Base-by-base conservation (phyloP, 1,140 invertebrate genomes). In the Megalopta genalis region DNA sequence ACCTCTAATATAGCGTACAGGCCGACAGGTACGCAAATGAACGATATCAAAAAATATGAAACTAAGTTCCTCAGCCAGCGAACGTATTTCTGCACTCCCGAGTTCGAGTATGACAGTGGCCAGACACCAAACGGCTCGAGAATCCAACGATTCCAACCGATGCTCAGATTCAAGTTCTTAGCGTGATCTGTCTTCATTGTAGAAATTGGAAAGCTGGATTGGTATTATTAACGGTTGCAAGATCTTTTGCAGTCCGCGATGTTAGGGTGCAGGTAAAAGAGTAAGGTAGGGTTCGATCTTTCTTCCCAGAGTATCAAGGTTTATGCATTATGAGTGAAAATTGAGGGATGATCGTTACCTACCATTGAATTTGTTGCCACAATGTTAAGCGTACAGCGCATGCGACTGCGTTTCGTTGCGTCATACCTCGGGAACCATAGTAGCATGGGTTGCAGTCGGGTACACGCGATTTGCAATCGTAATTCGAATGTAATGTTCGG, bases 51-150 rank as follows among this genome's bases (percentile, higher is more conserved):
- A 2, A 6, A 16, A 52, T 32, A 65, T 14, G 72, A 81, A 2
- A 74, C 4, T 0, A 39, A 10, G 21, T 25, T 32, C 0, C 16
- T 32, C 5, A 54, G 0, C 4, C 18, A 32, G 2, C 21, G 27
- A 2, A 68, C 0, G 16, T 4, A 60, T 25, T n/a, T 69, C 0
- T 46, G 5, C 0, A 59, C 14, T n/a, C 12, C 7, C 0, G 65
- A 42, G 6, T 0, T 6, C 21, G 3, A 4, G 2, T 25, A 14
- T 21, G 60, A 23, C 16, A 27, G 8, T 0, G 72, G 74, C 82
- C 84, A 86, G 16, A 54, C 63, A 42, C 82, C 84, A 18, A 86
- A 62, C 1, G 78, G 65, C 16, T 66, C 81, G n/a, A 86, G 14
- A 6, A 86, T 10, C 78, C 81, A 78, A 8, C 75, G 73, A 27